phyloP scores from a whole-genome alignment of 2,113 vertebrate genomes.

The Opisthocomus hoazin region DNA sequence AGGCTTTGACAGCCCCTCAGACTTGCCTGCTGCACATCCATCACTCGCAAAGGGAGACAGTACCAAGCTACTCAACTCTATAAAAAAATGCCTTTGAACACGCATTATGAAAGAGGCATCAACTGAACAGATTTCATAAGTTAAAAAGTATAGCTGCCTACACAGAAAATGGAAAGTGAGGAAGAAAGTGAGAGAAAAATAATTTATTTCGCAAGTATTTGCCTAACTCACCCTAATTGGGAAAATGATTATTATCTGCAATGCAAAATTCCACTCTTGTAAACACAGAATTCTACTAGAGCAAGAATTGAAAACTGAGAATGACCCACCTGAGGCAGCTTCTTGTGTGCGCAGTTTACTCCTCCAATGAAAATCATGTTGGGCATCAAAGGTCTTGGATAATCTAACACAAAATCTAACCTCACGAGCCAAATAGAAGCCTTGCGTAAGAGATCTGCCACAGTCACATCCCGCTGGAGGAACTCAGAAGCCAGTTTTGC shows the following conservation, averaged over 20 bases:
- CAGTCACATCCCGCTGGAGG: conserved; percentile 60
- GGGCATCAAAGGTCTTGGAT: conserved; percentile 80
- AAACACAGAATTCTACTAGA: not conserved
- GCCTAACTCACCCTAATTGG: fast-evolving
- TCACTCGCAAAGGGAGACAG: not conserved
- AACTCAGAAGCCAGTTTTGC: conserved; percentile 62
- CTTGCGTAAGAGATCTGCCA: conserved; percentile 66
- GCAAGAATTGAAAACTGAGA: not conserved
- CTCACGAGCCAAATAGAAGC: conserved; percentile 82
- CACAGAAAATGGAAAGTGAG: not conserved
- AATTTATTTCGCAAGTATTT: not conserved
- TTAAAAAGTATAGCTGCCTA: too few species aligned
- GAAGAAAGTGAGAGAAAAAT: not conserved
- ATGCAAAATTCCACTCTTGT: fast-evolving
- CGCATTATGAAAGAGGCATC: fast-evolving
- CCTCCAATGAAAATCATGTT: conserved; percentile 73
- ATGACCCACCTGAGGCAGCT: conserved; percentile 40
- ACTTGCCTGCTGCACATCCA: fast-evolving
- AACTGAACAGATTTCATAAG: fast-evolving
- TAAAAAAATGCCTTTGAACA: not conserved
- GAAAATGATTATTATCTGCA: not conserved
- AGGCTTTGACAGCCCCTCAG: not conserved
- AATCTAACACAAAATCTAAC: conserved; percentile 75
- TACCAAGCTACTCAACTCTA: fast-evolving
- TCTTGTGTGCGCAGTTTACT: conserved; percentile 39